Conservation (phyloP, 2,888 invertebrate species). For the Cerceris rybyensis region DNA sequence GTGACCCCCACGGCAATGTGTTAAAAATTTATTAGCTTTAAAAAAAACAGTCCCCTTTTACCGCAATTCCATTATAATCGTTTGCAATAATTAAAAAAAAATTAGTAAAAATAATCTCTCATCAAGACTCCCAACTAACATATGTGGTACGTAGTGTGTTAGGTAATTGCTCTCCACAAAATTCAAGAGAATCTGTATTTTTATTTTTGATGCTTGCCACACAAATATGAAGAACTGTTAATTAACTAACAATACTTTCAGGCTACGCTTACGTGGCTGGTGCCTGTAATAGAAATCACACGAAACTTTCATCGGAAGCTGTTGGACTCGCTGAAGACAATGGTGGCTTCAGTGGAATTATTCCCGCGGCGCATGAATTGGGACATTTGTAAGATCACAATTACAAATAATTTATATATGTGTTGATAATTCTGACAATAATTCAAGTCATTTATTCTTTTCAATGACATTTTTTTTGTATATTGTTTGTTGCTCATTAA, state of each 20-base stretch:
- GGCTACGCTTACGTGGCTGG: slow-evolving; percentile 74
- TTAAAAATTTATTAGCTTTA: too few species aligned
- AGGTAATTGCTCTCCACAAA: not conserved
- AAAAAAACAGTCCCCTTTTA: too few species aligned
- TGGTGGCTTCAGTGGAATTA: slow-evolving; percentile 74
- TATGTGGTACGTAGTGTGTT: too few species aligned
- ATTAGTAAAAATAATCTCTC: not conserved
- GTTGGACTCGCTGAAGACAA: slow-evolving; percentile 77
- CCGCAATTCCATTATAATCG: too few species aligned
- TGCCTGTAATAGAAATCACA: slow-evolving; percentile 69
- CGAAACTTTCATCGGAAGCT: slow-evolving; percentile 65
- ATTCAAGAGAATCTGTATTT: slow-evolving; percentile 1
- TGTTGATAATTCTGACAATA: not conserved
- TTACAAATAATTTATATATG: not conserved
- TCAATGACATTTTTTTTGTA: too few species aligned
- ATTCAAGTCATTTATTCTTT: not conserved
- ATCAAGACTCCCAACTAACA: not conserved
- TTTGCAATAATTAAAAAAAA: not conserved
- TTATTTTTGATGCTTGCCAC: slow-evolving; percentile 38
- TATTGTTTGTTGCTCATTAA: too few species aligned
- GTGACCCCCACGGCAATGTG: too few species aligned
- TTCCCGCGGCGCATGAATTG: slow-evolving; percentile 75
- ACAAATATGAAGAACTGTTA: not conserved
- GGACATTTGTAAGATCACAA: slow-evolving; percentile 73
- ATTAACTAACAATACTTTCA: slow-evolving; percentile 25